Base-by-base conservation (phyloP, 2,888 invertebrate genomes). In the Drosophila antonietae region DNA sequence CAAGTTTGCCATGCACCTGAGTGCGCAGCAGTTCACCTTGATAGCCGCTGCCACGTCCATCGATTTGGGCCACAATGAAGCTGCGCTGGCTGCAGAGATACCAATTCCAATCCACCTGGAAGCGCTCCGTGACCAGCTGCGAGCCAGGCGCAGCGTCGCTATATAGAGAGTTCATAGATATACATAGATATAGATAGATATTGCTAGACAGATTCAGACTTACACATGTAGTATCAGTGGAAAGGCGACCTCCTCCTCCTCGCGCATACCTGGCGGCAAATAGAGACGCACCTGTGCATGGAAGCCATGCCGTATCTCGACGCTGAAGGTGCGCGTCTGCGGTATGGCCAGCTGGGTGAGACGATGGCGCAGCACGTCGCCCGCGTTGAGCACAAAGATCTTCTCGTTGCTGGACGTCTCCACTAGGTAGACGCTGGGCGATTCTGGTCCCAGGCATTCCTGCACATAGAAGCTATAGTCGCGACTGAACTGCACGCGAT, bases 11-110 rank as follows among this genome's bases (percentile, higher is more conserved):
- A 88, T 97, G 96, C 33, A 97, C 94, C 91, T 96, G 95, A 14
- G 95, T 95, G 76, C 95, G 93, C 73, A 96, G 92, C 59, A 95
- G 93, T 89, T 97, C 96, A 1, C 98, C 98, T 93, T 97, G 95
- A 80, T 94, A 96, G 0, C 96, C 97, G 2, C 97, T 96, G 8
- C 98, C 98, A 41, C 98, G 94, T 0, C 97, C 98, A 93, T 98
- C 98, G 60, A 98, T 97, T 91, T 96, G 95, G 0, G 97, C 98
- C 37, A 97, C 96, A 74, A 98, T 96, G 90, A 97, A 96, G 91
- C 96, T 96, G 77, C 96, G 94, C 18, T 96, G 95, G 58, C 97
- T 96, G 4, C 96, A 95, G 61, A 98, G 93, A 93, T 97, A 98
- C 94, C 97, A 96, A 59, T 96, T 95, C 97, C 97, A 98, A 68